Evolutionary conservation across 2,888 invertebrate genomes (phyloP).

Genomic region (Lucinisca nassula): DNA sequence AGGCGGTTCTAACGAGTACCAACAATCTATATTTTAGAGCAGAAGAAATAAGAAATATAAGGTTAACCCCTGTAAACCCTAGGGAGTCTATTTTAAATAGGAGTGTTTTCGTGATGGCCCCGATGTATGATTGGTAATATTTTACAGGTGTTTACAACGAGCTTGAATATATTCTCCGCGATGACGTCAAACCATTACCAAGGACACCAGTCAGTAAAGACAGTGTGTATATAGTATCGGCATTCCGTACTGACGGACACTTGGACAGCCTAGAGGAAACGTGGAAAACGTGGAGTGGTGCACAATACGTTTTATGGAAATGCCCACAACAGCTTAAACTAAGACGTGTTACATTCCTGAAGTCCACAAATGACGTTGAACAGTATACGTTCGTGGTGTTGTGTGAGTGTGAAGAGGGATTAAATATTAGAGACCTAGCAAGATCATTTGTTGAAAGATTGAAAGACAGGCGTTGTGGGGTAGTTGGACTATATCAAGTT

Average conservation of each 20-base stretch:
- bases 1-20: too few relatives aligned
- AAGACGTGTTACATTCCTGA: conserved; percentile 82
- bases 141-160: conserved; percentile 76
- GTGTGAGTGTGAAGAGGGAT: conserved; percentile 81
- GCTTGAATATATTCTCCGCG: conserved; percentile 72
- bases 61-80: too few relatives aligned
- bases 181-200: conserved; percentile 77
- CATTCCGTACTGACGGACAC: conserved; percentile 80
- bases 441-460: conserved; percentile 80
- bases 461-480: conserved; percentile 80
- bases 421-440: conserved; percentile 77
- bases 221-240: conserved; percentile 81
- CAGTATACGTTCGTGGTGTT: conserved; percentile 79
- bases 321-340: conserved; percentile 81
- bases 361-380: conserved; percentile 69
- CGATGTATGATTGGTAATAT: too few relatives aligned
- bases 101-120: too few relatives aligned
- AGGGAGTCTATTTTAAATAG: too few relatives aligned
- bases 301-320: conserved; percentile 81
- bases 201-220: conserved; percentile 81
- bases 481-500: conserved; percentile 80
- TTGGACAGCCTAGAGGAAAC: conserved; percentile 76
- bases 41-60: too few relatives aligned
- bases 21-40: too few relatives aligned
- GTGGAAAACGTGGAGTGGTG: conserved; percentile 85